phyloP scores from a whole-genome alignment of 2,113 vertebrate species.

The Bos indicus region DNA sequence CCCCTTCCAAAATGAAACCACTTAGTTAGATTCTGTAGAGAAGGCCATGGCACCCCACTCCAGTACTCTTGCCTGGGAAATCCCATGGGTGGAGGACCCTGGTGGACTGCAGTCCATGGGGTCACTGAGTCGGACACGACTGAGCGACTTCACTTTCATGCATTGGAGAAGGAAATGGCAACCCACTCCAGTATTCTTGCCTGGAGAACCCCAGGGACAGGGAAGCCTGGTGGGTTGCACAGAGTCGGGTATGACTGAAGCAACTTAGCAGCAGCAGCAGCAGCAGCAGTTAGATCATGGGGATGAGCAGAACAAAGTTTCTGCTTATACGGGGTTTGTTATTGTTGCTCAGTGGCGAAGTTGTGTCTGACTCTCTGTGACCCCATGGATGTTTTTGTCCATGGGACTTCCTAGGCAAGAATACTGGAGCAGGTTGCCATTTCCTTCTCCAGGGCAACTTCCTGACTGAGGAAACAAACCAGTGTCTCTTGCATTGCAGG shows the following conservation, averaged over 20 bases:
- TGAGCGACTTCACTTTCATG: no score
- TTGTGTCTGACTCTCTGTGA: not conserved
- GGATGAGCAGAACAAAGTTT: not conserved
- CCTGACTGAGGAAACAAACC: not conserved
- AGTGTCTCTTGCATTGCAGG: not conserved
- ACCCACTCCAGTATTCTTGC: no score
- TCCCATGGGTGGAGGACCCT: no score
- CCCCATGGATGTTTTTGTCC: not conserved
- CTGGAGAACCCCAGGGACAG: no score
- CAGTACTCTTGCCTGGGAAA: no score
- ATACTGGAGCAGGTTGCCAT: not conserved
- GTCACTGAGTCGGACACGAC: fast-evolving
- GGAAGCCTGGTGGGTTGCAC: no score
- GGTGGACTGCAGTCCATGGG: no score
- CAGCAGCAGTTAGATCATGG: no score
- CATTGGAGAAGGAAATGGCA: no score
- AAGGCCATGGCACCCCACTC: no score
- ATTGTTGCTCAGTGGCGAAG: not conserved
- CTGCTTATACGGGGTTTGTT: not conserved
- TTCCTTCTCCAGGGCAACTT: not conserved
- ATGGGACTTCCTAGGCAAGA: not conserved
- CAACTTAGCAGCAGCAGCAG: no score
- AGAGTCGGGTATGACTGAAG: no score
- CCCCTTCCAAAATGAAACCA: not conserved
- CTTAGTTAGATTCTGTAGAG: not conserved